Evolutionary conservation across 2,888 invertebrate species (phyloP).

Genomic region (Ceraclea dissimilis): DNA sequence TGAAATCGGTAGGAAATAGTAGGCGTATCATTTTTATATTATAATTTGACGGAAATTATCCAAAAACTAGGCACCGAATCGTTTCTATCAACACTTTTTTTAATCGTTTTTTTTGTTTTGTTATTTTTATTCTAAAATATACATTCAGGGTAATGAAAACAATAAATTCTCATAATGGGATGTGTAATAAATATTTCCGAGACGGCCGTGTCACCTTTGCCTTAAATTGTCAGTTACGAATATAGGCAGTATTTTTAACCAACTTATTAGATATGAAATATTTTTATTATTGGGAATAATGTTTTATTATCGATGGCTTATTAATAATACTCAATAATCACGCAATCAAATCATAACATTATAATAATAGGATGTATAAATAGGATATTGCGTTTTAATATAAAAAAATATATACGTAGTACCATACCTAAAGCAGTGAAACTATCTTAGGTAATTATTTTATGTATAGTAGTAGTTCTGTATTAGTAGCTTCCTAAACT

Average conservation of each 20-base stretch:
- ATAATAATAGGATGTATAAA: too few species aligned
- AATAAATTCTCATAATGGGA: constrained; percentile 3
- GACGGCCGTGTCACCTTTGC: constrained; percentile 13
- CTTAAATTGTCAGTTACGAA: neutral
- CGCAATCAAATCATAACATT: too few species aligned
- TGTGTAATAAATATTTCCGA: constrained; percentile 7
- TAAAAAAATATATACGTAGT: too few species aligned
- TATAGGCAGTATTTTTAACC: too few species aligned
- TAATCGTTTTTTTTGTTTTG: neutral
- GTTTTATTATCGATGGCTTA: too few species aligned
- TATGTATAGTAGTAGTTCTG: too few species aligned
- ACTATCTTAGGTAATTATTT: too few species aligned
- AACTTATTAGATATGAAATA: neutral
- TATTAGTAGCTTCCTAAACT: too few species aligned
- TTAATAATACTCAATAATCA: too few species aligned
- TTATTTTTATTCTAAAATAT: neutral
- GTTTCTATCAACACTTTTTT: neutral
- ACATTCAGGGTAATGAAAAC: neutral
- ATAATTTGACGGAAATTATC: neutral
- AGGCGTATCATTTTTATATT: neutral
- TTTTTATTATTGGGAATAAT: too few species aligned
- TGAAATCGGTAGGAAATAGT: neutral
- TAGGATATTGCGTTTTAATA: too few species aligned
- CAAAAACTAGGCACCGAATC: neutral
- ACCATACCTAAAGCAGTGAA: too few species aligned